phyloP scores from a whole-genome alignment of 2,888 invertebrate genomes.

The Ganaspis brasiliensis region DNA sequence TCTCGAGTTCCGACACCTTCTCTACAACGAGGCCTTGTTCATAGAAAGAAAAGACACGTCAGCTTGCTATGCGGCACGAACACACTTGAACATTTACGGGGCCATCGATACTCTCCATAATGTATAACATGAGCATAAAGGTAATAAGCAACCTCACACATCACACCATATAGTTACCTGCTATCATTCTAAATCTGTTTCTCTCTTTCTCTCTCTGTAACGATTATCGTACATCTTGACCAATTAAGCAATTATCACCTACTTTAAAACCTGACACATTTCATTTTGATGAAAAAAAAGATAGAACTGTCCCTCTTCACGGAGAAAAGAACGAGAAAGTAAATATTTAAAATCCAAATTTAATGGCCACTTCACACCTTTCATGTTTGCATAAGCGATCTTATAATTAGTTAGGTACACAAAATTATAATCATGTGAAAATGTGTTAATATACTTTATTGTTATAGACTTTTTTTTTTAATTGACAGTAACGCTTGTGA shows the following conservation, averaged over 20 bases:
- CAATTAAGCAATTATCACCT: constrained; percentile 50
- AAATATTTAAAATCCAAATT: constrained; percentile 21
- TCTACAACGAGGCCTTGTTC: constrained; percentile 72
- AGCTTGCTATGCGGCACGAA: constrained; percentile 66
- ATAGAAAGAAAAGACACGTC: constrained; percentile 72
- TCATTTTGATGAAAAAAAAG: constrained; percentile 15
- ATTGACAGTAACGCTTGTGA: too few relatives aligned
- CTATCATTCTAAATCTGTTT: constrained; percentile 46
- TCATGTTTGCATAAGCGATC: not conserved
- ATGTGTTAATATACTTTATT: too few relatives aligned
- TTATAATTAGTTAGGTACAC: constrained; percentile 49
- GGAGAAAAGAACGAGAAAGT: not conserved
- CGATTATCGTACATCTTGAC: constrained; percentile 51
- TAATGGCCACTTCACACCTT: constrained; percentile 5
- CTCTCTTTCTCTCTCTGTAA: constrained; percentile 51
- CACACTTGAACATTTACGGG: constrained; percentile 66
- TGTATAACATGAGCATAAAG: not conserved
- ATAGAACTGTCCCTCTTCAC: not conserved
- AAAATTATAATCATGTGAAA: too few relatives aligned
- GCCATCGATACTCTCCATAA: constrained; percentile 61
- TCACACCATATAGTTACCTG: constrained; percentile 43
- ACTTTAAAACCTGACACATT: constrained; percentile 23
- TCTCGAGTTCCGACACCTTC: constrained; percentile 67
- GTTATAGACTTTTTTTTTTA: too few relatives aligned
- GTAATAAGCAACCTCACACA: constrained; percentile 45